Evolutionary conservation across 2,888 invertebrate species (phyloP).

Genomic region (Zhengitettix transpicula): DNA sequence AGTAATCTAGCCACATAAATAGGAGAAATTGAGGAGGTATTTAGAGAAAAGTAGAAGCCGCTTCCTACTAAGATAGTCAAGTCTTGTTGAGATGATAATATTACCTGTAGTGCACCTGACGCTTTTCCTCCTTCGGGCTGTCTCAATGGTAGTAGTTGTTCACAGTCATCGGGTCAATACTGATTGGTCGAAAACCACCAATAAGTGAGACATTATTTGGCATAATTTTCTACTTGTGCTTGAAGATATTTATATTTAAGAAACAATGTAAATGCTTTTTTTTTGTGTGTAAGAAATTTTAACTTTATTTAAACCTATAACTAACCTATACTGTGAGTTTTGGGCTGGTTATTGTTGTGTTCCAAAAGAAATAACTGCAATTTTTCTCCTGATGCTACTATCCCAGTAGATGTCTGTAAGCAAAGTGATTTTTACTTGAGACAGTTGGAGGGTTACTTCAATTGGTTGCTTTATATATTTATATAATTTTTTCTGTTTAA

Average conservation of each 20-base stretch:
- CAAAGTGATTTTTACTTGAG: neutral
- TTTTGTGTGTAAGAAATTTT: neutral
- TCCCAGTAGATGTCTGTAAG: constrained; percentile 20
- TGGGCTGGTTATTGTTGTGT: constrained; percentile 37
- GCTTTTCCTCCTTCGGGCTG: constrained; percentile 8
- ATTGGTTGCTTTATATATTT: neutral
- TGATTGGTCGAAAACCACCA: constrained; percentile 7
- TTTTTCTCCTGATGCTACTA: constrained; percentile 34
- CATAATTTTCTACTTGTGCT: too few relatives aligned
- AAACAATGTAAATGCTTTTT: neutral
- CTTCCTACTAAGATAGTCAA: neutral
- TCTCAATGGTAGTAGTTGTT: constrained; percentile 12
- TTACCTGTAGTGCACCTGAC: constrained; percentile 12
- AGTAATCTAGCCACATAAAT: too few relatives aligned
- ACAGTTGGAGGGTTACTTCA: neutral
- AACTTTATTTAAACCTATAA: constrained; percentile 5
- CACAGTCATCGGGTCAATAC: constrained; percentile 11
- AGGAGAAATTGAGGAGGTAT: too few relatives aligned
- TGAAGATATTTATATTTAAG: neutral
- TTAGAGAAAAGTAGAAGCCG: too few relatives aligned
- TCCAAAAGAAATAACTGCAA: constrained; percentile 55
- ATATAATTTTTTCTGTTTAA: neutral
- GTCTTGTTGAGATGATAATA: neutral
- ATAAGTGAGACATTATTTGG: neutral
- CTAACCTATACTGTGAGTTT: constrained; percentile 42